Base-by-base conservation (phyloP, 2,888 invertebrate genomes). In the Pollenia labialis region DNA sequence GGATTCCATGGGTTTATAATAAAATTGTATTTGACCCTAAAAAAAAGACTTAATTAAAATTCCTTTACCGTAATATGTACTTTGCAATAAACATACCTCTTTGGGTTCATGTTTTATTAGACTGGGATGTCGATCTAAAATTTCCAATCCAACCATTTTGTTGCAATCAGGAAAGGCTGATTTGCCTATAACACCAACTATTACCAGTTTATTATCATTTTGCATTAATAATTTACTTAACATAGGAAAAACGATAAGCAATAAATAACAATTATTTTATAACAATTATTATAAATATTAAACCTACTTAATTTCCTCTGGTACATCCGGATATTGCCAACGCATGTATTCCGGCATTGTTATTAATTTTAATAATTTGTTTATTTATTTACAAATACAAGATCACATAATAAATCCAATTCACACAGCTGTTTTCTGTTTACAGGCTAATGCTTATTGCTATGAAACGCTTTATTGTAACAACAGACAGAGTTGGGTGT, bases 1-100 rank as follows among this genome's bases (percentile, higher is more conserved):
- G 4, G 94, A 92, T 52, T 93, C 93, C 6, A 94, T 93, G 50
- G 94, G 94, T 85, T 95, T 95, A 93, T 95, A 95, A 89, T 95
- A 94, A 81, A 95, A 95, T 90, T 94, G 94, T 81, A 95, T 94
- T 60, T 94, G 94, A 88, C 94, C 95, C 94, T 95, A 87, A 10
- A 40, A 10, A 40, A 54, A 4, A 86, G 6, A 74, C 12, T 23
- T 48, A 11, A 8, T 10, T 44, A 16, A n/a, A 44, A 18, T 8
- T 14, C 14, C 23, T 44, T 58, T 46, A 2, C 2, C 2, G 1
- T 1, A 16, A 71, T 12, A 54, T 11, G 4, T 32, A 32, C 32
- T 32, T 32, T 32, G 32, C 32, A 1, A 46, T 40, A 18, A 9
- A 23, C 46, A 32, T 48, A 90, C 91, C 89, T 91, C 92, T 69